Conservation (phyloP, 1,140 invertebrate species). For the Lysiphlebus fabarum region DNA sequence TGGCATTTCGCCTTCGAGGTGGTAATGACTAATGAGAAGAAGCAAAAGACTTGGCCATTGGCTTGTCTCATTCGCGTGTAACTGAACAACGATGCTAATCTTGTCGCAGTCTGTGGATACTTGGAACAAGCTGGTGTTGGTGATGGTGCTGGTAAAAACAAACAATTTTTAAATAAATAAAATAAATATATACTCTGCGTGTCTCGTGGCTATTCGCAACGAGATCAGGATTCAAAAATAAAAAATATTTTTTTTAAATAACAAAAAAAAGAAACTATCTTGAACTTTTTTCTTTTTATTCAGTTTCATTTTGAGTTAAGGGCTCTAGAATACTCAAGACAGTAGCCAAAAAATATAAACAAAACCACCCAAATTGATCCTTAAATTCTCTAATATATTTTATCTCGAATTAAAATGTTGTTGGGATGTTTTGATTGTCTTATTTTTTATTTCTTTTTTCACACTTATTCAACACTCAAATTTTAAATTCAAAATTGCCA, state of each 20-base stretch:
- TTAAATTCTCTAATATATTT: slow-evolving; percentile 43
- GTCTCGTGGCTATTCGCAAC: slow-evolving; percentile 26
- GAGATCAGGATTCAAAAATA: slow-evolving; percentile 14
- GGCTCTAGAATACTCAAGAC: too few species aligned
- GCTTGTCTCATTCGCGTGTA: slow-evolving; percentile 37
- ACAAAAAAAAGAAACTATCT: too few species aligned
- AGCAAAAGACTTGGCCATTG: slow-evolving; percentile 21
- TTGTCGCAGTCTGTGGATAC: slow-evolving; percentile 36
- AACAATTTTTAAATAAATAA: neutral
- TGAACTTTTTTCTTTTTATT: too few species aligned
- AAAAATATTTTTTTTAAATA: slow-evolving; percentile 6
- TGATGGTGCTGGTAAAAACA: neutral
- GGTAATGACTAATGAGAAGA: slow-evolving; percentile 32
- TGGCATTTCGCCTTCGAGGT: slow-evolving; percentile 22
- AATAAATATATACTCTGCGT: slow-evolving; percentile 22
- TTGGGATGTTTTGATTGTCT: slow-evolving; percentile 31
- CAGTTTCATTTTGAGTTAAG: too few species aligned
- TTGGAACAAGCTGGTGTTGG: slow-evolving; percentile 23
- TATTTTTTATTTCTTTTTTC: too few species aligned
- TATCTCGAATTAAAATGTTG: slow-evolving; percentile 52
- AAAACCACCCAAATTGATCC: slow-evolving; percentile 32
- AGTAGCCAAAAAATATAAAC: slow-evolving; percentile 7
- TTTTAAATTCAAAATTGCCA: too few species aligned
- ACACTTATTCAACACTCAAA: too few species aligned
- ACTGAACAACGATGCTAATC: slow-evolving; percentile 48